Evolutionary conservation across 2,797 vertebrate genomes (phyloP).

Genomic region (Odontamblyopus lacepedii): DNA sequence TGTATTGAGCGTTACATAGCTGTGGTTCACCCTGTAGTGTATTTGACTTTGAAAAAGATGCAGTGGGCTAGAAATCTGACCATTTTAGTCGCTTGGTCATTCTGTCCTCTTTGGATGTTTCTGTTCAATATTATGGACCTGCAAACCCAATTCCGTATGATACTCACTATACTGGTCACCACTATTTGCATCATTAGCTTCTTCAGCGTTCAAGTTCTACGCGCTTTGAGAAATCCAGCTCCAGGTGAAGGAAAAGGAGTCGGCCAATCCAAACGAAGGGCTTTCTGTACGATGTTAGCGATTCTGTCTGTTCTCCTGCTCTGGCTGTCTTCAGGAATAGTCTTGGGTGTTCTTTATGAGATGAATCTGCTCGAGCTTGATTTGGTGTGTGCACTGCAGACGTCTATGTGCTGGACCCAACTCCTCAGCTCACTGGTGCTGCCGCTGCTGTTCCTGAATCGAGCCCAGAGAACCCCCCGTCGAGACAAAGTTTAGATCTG

Average conservation of each 20-base stretch:
- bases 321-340: background rate
- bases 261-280: background rate
- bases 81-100: background rate
- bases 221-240: background rate
- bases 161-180: background rate
- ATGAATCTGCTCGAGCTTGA: background rate
- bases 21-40: conserved; percentile 1
- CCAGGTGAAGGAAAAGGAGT: background rate
- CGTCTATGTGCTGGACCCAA: background rate
- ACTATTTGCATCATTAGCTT: background rate
- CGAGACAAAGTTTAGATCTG: background rate
- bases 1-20: background rate
- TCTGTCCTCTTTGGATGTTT: background rate
- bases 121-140: fast-evolving
- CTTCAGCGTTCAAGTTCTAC: background rate
- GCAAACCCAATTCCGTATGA: background rate
- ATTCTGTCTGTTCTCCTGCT: background rate
- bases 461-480: background rate
- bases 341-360: background rate
- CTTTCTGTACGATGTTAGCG: background rate
- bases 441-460: conserved; percentile 7
- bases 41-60: background rate
- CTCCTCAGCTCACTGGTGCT: background rate
- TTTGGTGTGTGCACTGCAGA: background rate
- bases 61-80: background rate